Evolutionary conservation across 2,797 vertebrate genomes (phyloP).

Genomic region (Phrynocephalus guinanensis): DNA sequence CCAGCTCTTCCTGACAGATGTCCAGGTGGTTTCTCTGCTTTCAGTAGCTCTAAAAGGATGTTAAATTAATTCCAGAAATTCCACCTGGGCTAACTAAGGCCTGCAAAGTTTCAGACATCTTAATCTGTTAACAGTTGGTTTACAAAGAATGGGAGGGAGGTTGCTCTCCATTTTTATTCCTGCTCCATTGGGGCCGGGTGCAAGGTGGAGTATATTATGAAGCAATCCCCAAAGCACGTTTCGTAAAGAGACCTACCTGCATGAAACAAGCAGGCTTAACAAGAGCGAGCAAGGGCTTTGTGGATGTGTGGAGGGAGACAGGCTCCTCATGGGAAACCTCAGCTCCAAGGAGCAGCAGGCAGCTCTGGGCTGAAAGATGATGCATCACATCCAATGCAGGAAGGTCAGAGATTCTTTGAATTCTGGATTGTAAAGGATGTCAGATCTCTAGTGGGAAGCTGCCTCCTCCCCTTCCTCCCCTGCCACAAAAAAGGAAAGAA

Average conservation of each 20-base stretch:
- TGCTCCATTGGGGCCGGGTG: background rate
- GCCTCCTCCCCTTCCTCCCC: too few relatives aligned
- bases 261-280: background rate
- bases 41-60: background rate
- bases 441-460: background rate
- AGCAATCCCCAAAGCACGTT: background rate
- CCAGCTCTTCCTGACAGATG: background rate
- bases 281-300: background rate
- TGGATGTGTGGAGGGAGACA: background rate
- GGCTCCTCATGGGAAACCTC: background rate
- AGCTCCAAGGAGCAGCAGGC: background rate
- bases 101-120: fast-evolving
- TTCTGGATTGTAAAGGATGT: background rate
- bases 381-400: background rate
- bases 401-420: slow-evolving; percentile 16
- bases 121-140: slow-evolving; percentile 10
- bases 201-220: background rate
- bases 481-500: background rate
- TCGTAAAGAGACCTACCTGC: background rate
- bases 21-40: background rate
- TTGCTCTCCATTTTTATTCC: background rate
- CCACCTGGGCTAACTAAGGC: background rate
- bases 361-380: background rate
- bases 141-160: background rate
- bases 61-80: slow-evolving; percentile 11